Percentiles rank a stretch among this genome's conserved stretches.
phyloP scores from a whole-genome alignment of 2,797 vertebrate genomes.

The Pantherophis vulpinus region DNA sequence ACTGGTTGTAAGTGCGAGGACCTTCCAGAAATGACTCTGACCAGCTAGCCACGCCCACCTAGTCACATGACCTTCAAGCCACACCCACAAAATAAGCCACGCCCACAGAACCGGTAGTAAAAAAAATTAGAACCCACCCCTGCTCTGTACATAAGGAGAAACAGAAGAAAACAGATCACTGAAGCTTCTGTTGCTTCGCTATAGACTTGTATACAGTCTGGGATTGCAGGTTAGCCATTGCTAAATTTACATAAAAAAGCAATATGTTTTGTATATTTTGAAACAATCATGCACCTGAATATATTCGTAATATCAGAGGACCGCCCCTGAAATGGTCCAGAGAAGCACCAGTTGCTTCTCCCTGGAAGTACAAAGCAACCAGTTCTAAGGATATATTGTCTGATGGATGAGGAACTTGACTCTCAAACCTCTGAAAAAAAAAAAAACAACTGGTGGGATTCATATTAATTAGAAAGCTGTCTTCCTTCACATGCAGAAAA shows the following conservation, averaged over 20 bases:
- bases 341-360: not conserved
- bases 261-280: not conserved
- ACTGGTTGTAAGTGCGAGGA: no score
- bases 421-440: not conserved
- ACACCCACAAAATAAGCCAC: no score
- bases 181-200: slow-evolving; percentile 52
- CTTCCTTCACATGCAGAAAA: not conserved
- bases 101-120: no score
- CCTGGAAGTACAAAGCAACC: not conserved
- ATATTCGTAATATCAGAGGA: no score
- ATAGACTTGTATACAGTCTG: not conserved
- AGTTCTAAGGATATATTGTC: not conserved
- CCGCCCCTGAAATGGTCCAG: no score
- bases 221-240: slow-evolving; percentile 22
- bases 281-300: not conserved
- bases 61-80: no score
- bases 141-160: slow-evolving; percentile 55
- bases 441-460: not conserved
- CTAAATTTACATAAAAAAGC: slow-evolving; percentile 30
- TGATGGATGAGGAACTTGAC: not conserved
- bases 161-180: slow-evolving; percentile 55
- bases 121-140: no score
- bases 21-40: no score
- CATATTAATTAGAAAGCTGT: not conserved
- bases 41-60: no score